Conservation (phyloP, 1,140 invertebrate genomes). For the Nilaparvata lugens region DNA sequence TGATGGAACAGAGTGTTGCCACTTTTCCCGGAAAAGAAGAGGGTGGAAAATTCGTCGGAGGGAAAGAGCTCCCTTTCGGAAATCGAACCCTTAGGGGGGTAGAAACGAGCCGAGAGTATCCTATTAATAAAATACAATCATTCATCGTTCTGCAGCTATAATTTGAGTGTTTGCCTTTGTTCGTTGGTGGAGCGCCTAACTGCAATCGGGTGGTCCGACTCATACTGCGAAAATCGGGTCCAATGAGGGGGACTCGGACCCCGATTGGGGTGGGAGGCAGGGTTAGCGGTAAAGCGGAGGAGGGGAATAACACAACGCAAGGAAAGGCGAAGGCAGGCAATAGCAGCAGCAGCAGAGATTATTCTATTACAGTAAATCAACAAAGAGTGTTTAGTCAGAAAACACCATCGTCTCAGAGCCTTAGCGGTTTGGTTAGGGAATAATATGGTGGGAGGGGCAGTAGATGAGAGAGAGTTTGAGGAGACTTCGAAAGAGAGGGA, state of each 20-base stretch:
- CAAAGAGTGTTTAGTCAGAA: conserved; percentile 43
- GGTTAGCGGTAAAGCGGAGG: too few species aligned
- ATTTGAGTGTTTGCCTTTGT: conserved; percentile 13
- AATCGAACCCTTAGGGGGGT: conserved; percentile 72
- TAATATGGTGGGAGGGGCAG: not conserved
- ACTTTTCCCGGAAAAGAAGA: too few species aligned
- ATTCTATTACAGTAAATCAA: conserved; percentile 47
- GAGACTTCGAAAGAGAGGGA: too few species aligned
- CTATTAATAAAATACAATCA: conserved; percentile 18
- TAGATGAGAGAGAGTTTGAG: too few species aligned
- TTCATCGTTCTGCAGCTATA: conserved; percentile 10
- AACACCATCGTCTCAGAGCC: conserved; percentile 35
- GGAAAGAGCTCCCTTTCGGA: too few species aligned
- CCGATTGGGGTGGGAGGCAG: too few species aligned
- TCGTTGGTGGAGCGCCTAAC: conserved; percentile 25
- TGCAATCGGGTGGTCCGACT: conserved; percentile 34
- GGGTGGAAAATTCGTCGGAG: too few species aligned
- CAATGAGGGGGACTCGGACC: too few species aligned
- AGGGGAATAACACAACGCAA: too few species aligned
- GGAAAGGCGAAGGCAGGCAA: too few species aligned
- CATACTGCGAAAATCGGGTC: too few species aligned
- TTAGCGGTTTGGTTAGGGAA: not conserved
- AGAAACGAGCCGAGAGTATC: conserved; percentile 60
- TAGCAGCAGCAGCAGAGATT: conserved; percentile 33
- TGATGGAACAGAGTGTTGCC: too few species aligned